Base-by-base conservation (phyloP, 2,888 invertebrate genomes). In the Tortrix viridana region DNA sequence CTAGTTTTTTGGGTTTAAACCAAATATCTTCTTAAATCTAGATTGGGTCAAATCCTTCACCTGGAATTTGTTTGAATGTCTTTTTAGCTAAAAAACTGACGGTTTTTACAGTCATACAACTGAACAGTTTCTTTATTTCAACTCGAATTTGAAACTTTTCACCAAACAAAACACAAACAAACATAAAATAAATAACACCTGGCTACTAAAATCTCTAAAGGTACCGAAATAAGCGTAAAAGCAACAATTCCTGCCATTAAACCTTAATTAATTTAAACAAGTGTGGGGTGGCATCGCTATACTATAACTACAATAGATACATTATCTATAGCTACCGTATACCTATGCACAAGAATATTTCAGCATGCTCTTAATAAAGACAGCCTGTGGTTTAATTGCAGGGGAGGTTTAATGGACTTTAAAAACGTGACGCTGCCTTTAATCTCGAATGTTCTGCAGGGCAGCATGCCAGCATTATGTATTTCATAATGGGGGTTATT, bases 331-430 rank as follows among this genome's bases (percentile, higher is more conserved):
- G n/a, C 32, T 9, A 26, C 0, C 18, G 19, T 56, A 46, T 58
- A 37, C 1, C 22, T 43, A 43, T 38, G 19, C 14, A n/a, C n/a
- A 44, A 52, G 60, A 54, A 57, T 50, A 54, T 56, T 41, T 58
- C 59, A 52, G 63, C 65, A 50, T 44, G 60, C 65, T 72, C 70
- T 72, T 80, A 79, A 82, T 82, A 82, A 79, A 82, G 79, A 79
- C 76, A 77, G 79, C 72, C 69, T 69, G 69, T 66, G 70, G 73
- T 66, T 73, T 75, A 81, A 81, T 77, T 79, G 73, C 71, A 70
- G 72, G 84, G 85, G 81, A 54, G 73, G 67, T 71, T 71, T 84
- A 85, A 83, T 81, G 77, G 75, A 71, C 76, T 76, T 79, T 81
- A 79, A 78, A 77, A 82, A 80, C 81, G 79, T 77, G 80, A 74